These are phyloP conservation scores for Pipistrellus kuhlii DNA, from an alignment of 2,797 vertebrate species.

Conservation along the genomic window DNA sequence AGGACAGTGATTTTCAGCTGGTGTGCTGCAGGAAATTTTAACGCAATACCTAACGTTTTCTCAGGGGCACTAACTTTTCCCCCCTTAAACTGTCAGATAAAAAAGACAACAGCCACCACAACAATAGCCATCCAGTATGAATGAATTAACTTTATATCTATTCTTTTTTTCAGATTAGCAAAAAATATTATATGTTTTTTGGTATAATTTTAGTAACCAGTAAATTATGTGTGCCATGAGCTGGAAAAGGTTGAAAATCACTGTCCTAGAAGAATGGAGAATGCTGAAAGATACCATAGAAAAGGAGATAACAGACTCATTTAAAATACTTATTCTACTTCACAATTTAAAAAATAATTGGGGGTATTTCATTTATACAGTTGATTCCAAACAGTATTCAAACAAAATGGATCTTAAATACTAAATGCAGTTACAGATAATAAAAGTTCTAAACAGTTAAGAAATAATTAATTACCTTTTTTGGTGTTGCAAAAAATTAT, in stretches of 20 bases:
- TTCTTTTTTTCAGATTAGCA: background rate
- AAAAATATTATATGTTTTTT: background rate
- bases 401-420: conserved; percentile 38
- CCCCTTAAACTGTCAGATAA: background rate
- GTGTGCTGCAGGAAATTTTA: background rate
- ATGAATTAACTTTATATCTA: background rate
- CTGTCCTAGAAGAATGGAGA: background rate
- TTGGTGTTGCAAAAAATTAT: conserved; percentile 83
- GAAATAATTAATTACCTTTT: conserved; percentile 79
- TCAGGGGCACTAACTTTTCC: background rate
- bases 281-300: background rate
- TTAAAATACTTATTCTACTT: background rate
- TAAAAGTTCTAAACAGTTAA: conserved; percentile 56
- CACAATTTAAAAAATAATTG: background rate
- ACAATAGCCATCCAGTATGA: background rate
- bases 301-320: background rate
- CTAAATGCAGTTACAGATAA: conserved; percentile 28
- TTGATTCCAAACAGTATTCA: conserved; percentile 40
- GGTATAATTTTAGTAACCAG: background rate
- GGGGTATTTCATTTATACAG: background rate
- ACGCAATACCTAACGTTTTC: background rate
- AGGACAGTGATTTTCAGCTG: background rate
- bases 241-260: background rate
- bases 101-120: background rate
- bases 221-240: background rate